Base-by-base conservation (phyloP, 2,113 vertebrate genomes). In the Orycteropus afer region DNA sequence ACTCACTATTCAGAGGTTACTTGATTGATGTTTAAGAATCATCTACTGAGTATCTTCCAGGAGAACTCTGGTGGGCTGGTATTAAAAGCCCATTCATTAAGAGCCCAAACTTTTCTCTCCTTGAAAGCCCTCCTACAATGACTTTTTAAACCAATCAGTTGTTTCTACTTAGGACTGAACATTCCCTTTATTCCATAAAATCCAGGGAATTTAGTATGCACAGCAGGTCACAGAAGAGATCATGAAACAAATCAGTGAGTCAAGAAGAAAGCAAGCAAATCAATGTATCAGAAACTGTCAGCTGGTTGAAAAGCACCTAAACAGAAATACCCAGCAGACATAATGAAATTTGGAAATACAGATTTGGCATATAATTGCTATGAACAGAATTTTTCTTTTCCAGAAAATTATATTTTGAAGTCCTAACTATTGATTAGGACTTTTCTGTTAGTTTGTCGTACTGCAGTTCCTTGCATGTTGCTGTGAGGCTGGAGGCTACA, bases 281-380 rank as follows among this genome's bases (percentile, higher is more conserved):
- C 20, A 42, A 20, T 81, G 22, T 47, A 42, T 2, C 20, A 85
- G 55, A 77, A 93, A 51, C n/a, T 14, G 73, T 85, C 74, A 82
- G 15, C n/a, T 81, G 3, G 20, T 13, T 45, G 12, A 40, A 80
- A 51, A 81, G 22, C 61, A 91, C 74, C 49, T 74, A 81, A 85
- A 15, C 1, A 61, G 45, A 94, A 95, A 91, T 74, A 55, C 2
- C 27, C 37, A 86, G 37, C 12, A 55, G 27, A 27, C 55, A 51
- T 6, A 90, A 78, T 49, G 40, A 94, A 91, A 86, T 82, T 49
- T 89, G 7, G 51, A 94, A 49, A 71, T 55, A 94, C 0, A 86
- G 61, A 85, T 47, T 34, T 42, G 29, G 83, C 49, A 73, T 81
- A 61, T 82, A 57, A 86, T 63, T 65, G n/a, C 20, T 69, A 20